phyloP scores from a whole-genome alignment of 92 coral and sea anemone species.

The Nematostella vectensis region DNA sequence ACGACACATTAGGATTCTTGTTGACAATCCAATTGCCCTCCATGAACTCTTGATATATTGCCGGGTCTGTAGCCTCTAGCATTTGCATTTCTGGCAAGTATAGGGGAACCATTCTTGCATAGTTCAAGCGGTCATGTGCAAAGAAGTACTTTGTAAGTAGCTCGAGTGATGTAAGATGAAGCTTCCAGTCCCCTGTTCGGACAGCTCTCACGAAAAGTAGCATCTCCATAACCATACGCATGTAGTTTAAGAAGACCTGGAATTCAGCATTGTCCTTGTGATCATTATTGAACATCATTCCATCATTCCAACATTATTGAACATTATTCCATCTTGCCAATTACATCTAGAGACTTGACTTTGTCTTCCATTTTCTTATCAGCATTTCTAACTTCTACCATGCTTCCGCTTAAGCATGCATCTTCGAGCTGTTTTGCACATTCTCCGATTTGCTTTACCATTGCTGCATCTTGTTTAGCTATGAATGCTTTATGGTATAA shows the following conservation, averaged over 20 bases:
- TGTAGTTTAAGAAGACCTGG: slow-evolving; percentile 26
- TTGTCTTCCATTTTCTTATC: slow-evolving; percentile 14
- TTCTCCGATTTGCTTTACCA: slow-evolving; percentile 5
- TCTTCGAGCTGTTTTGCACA: slow-evolving; percentile 26
- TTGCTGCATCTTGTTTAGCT: not conserved
- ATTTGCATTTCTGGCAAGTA: slow-evolving; percentile 38
- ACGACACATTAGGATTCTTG: slow-evolving; percentile 39
- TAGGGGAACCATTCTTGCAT: slow-evolving; percentile 43
- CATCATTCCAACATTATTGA: not conserved
- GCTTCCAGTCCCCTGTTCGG: slow-evolving; percentile 39
- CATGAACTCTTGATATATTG: slow-evolving; percentile 26
- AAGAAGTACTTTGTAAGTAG: slow-evolving; percentile 44
- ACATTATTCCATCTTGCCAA: slow-evolving; percentile 31
- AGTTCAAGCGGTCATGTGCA: slow-evolving; percentile 43
- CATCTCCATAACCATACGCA: slow-evolving; percentile 46
- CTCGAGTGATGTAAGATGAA: slow-evolving; percentile 34
- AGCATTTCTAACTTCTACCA: slow-evolving; percentile 11
- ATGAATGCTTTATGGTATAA: slow-evolving; percentile 39
- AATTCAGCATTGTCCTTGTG: slow-evolving; percentile 19
- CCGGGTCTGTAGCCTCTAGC: slow-evolving; percentile 22
- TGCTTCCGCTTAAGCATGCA: slow-evolving; percentile 15
- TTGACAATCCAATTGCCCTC: slow-evolving; percentile 34
- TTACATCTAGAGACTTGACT: slow-evolving; percentile 13
- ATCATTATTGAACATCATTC: slow-evolving; percentile 16
- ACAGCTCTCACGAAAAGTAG: slow-evolving; percentile 33